Evolutionary conservation across 2,797 vertebrate genomes (phyloP).

Genomic region (Novumbra hubbsi): DNA sequence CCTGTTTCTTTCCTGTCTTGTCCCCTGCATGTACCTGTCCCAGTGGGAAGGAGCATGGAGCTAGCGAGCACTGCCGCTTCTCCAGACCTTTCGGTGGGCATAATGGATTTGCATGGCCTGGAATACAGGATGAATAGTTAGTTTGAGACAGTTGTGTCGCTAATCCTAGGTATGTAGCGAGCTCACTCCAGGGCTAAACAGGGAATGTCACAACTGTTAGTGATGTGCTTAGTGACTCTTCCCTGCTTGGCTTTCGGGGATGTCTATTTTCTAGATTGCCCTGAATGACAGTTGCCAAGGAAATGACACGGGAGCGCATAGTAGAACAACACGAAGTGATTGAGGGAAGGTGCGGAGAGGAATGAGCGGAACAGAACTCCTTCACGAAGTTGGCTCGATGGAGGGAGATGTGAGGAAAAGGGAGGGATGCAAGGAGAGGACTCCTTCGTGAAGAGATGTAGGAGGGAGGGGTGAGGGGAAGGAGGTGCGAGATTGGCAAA

Average conservation of each 20-base stretch:
- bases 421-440: background rate
- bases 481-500: no score
- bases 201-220: conserved; percentile 27
- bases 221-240: conserved; percentile 23
- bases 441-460: no score
- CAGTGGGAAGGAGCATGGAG: no score
- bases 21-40: no score
- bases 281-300: conserved; percentile 38
- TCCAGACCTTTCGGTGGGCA: conserved; percentile 8
- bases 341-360: background rate
- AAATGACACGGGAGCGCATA: conserved; percentile 28
- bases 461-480: no score
- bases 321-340: conserved; percentile 3
- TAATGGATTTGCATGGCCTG: conserved; percentile 28
- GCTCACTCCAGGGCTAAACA: conserved; percentile 15
- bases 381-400: background rate
- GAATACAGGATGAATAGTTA: conserved; percentile 32
- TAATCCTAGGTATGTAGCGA: conserved; percentile 28
- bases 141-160: conserved; percentile 9
- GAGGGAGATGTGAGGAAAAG: background rate
- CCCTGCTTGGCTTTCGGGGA: conserved; percentile 26
- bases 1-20: no score
- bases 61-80: background rate
- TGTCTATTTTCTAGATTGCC: conserved; percentile 20
- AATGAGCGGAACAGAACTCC: background rate